A percentile compares a stretch with the other conserved stretches of the same genome.
phyloP scores from a whole-genome alignment of 2,113 vertebrate genomes.

The Athene noctua region DNA sequence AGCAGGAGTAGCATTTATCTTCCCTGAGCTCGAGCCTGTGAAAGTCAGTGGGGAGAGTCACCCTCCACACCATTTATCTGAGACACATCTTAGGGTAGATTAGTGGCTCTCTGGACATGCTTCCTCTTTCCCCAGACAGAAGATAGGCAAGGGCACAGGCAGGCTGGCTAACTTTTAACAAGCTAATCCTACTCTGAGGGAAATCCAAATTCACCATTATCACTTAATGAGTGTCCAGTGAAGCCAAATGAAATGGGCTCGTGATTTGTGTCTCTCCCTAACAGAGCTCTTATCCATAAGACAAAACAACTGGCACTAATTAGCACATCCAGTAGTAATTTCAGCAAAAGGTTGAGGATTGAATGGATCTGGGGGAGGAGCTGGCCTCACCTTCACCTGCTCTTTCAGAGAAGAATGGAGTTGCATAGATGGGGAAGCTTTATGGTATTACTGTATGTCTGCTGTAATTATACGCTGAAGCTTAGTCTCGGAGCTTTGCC shows the following conservation, averaged over 20 bases:
- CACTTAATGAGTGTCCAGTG: background rate
- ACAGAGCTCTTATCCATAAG: background rate
- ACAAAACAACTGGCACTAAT: background rate
- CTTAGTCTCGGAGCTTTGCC: constrained; percentile 36
- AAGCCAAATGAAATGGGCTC: background rate
- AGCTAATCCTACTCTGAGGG: background rate
- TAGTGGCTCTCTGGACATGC: background rate
- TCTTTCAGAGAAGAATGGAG: background rate
- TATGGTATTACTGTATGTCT: background rate
- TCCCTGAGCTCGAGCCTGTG: background rate
- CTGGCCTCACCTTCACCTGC: constrained; percentile 44
- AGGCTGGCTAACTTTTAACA: background rate
- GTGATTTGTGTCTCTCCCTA: background rate
- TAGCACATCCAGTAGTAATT: background rate
- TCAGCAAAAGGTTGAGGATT: background rate
- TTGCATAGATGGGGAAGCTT: background rate
- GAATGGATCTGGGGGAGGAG: background rate
- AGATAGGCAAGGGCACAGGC: background rate
- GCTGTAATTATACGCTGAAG: background rate
- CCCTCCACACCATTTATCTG: constrained; percentile 23
- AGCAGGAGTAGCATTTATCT: constrained; percentile 13
- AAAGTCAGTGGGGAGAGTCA: constrained; percentile 1
- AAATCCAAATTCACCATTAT: background rate
- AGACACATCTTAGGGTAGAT: background rate
- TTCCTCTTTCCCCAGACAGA: background rate